Conservation (phyloP, 2,113 vertebrate genomes). For the Vireo altiloquus region DNA sequence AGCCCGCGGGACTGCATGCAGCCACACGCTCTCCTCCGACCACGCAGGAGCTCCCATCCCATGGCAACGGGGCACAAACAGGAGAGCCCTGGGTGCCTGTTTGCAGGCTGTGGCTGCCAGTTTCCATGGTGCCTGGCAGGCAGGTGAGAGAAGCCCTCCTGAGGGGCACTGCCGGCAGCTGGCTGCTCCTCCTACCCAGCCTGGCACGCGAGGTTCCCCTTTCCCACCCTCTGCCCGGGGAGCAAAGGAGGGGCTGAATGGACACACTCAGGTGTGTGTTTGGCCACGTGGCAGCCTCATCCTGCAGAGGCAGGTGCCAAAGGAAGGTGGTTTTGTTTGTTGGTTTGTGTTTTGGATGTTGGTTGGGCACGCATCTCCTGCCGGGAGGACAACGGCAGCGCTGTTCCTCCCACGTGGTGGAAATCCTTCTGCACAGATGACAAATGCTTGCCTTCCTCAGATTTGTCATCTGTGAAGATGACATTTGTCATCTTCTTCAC, state of each 20-base stretch:
- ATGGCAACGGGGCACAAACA: slow-evolving; percentile 75
- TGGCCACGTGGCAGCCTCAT: neutral
- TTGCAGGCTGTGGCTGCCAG: slow-evolving; percentile 75
- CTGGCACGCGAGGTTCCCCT: neutral
- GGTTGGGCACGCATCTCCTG: accelerated
- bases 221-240: slow-evolving; percentile 21
- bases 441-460: no score
- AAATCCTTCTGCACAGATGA: neutral
- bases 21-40: neutral
- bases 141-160: slow-evolving; percentile 69
- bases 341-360: neutral
- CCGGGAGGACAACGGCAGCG: neutral
- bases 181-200: neutral
- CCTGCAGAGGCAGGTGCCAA: neutral
- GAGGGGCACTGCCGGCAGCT: slow-evolving; percentile 59
- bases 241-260: neutral
- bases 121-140: slow-evolving; percentile 69
- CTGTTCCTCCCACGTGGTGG: neutral
- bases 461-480: no score
- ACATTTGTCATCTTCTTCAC: no score
- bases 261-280: slow-evolving; percentile 46
- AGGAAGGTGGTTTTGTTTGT: neutral
- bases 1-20: accelerated
- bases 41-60: neutral
- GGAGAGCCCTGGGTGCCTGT: slow-evolving; percentile 65